Evolutionary conservation across 2,113 vertebrate genomes (phyloP), one percentile per base, ranked within the genome.

Genomic region (Oncorhynchus kisutch): DNA sequence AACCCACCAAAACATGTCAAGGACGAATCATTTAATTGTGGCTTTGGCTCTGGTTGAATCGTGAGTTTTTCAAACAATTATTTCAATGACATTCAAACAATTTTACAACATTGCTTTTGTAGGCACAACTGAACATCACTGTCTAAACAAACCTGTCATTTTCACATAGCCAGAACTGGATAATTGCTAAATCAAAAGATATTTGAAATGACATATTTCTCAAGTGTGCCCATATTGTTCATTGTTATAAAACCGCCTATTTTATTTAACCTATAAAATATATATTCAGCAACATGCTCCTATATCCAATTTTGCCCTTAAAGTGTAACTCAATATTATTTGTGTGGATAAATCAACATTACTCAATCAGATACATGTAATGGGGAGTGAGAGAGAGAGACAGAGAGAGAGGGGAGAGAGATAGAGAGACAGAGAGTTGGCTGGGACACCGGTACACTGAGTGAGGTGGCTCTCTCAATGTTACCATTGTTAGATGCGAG

Each of bases 321-420:
- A 85, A 86, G 84, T 48, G 34, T 16, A 78, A 54, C 72, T 16
- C 0, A 24, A 72, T 78, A 59, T 87, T 82, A 88, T 89, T 87
- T 77, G 45, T 77, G 78, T 81, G 13, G 9, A 85, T 91, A 85
- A 90, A 90, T 90, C 83, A 82, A 68, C 57, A 16, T 80, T 84
- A 81, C 79, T 86, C 82, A 79, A 68, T 87, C 87, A 82, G 84
- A 83, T 39, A 74, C 72, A 67, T 83, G 12, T 14, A 4, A 54
- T 18, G 16, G 16, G 5, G 12, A 54, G 51, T 8, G 51, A 54
- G 51, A 16, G 51, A 54, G 51, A 54, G 51, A 54, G 51, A 54
- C 31, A 5, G 39, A 45, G 49, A 51, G 49, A 16, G 49, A 51
- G 49, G 73, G 78, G 85, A 85, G 88, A 82, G 75, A 80, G 80